Percentiles rank a stretch among this genome's conserved stretches.
Conservation (phyloP, 2,797 vertebrate genomes). For the Manis pentadactyla region DNA sequence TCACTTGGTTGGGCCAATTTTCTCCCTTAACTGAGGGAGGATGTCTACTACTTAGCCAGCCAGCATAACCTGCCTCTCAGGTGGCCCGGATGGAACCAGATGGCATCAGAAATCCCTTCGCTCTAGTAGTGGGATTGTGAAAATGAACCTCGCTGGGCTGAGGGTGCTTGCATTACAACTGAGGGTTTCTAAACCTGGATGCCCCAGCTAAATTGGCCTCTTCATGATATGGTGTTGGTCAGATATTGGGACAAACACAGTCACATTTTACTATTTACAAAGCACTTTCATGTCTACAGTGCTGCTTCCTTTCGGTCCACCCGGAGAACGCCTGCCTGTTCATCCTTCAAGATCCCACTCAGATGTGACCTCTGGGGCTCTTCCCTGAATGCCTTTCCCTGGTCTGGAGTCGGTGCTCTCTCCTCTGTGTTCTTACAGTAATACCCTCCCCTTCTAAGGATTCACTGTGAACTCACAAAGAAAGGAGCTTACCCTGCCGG, state of each 20-base stretch:
- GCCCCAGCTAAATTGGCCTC: neutral
- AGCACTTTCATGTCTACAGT: neutral
- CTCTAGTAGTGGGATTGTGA: neutral
- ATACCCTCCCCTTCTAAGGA: neutral
- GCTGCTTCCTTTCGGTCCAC: neutral
- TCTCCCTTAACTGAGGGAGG: constrained; percentile 20
- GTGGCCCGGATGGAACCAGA: neutral
- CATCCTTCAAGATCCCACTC: neutral
- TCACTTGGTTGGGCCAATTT: neutral
- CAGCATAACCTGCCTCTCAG: neutral
- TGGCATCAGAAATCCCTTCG: neutral
- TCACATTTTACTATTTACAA: neutral
- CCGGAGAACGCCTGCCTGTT: constrained; percentile 16
- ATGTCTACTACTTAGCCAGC: neutral
- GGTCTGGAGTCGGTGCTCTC: neutral
- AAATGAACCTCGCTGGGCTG: neutral
- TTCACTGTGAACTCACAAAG: neutral
- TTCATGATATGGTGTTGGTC: neutral
- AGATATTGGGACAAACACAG: neutral
- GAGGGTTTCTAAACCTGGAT: neutral
- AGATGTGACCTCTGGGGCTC: neutral
- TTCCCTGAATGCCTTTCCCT: neutral
- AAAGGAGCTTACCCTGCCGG: neutral
- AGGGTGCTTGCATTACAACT: neutral
- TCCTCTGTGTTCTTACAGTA: neutral